These are phyloP conservation scores for Hoplostethus atlanticus DNA, from an alignment of 2,797 vertebrate genomes.

Conservation along the genomic window DNA sequence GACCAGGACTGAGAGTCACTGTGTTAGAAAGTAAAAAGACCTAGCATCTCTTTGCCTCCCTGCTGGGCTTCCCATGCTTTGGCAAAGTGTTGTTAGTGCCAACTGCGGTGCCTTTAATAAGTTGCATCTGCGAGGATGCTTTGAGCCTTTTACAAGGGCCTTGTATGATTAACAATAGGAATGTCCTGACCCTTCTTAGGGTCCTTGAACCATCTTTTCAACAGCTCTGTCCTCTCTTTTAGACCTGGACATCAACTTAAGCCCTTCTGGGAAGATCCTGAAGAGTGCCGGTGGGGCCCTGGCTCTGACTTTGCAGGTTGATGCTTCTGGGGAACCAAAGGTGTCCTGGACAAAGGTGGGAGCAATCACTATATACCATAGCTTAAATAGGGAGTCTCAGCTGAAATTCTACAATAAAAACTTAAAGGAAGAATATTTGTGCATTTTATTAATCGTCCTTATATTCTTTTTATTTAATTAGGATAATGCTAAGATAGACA, in stretches of 20 bases:
- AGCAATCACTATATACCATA: slow-evolving; percentile 15
- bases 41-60: slow-evolving; percentile 29
- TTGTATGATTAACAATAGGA: slow-evolving; percentile 61
- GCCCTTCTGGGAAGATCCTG: slow-evolving; percentile 86
- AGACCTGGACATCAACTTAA: slow-evolving; percentile 94
- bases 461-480: slow-evolving; percentile 67
- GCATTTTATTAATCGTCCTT: slow-evolving; percentile 15
- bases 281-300: slow-evolving; percentile 87
- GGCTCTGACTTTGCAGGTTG: slow-evolving; percentile 83
- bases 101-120: slow-evolving; percentile 62
- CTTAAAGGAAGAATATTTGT: slow-evolving; percentile 1
- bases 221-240: slow-evolving; percentile 46
- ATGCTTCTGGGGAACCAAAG: slow-evolving; percentile 85
- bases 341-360: slow-evolving; percentile 94
- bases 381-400: slow-evolving; percentile 4
- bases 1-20: too few species aligned
- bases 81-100: slow-evolving; percentile 56
- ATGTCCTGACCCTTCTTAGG: slow-evolving; percentile 60
- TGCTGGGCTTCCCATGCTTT: slow-evolving; percentile 40
- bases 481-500: slow-evolving; percentile 80
- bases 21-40: slow-evolving; percentile 30
- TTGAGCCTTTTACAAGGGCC: slow-evolving; percentile 44
- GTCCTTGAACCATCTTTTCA: slow-evolving; percentile 61
- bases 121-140: slow-evolving; percentile 54
- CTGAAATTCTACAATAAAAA: not conserved